Evolutionary conservation across 1,140 invertebrate genomes (phyloP).

Genomic region (Bombus pyrosoma): DNA sequence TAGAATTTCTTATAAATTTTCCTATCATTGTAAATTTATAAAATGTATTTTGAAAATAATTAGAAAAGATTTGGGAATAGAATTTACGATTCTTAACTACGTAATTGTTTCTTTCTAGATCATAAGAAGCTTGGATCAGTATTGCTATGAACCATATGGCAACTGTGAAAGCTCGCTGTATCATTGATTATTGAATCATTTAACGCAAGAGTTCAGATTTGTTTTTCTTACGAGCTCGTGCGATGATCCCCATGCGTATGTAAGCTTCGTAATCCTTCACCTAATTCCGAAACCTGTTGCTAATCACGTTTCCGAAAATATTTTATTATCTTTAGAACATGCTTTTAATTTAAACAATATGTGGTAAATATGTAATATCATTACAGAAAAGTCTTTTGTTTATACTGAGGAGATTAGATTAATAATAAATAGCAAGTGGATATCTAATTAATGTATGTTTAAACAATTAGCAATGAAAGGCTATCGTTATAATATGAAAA

Average conservation of each 20-base stretch:
- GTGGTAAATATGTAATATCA: neutral
- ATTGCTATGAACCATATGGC: neutral
- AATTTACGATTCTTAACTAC: neutral
- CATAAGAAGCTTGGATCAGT: too few relatives aligned
- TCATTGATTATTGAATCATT: slow-evolving; percentile 10
- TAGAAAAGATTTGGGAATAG: neutral
- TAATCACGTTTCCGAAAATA: neutral
- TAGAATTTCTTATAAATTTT: neutral
- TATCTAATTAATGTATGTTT: neutral
- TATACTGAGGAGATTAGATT: neutral
- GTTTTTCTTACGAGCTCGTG: neutral
- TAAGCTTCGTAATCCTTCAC: slow-evolving; percentile 12
- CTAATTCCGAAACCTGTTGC: slow-evolving; percentile 25
- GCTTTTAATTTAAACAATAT: neutral
- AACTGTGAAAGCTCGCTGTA: neutral
- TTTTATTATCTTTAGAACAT: neutral
- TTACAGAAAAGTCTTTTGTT: neutral
- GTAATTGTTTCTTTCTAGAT: neutral
- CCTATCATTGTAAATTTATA: neutral
- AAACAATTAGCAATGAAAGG: neutral
- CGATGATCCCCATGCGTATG: neutral
- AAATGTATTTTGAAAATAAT: neutral
- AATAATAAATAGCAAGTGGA: neutral
- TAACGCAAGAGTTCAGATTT: neutral
- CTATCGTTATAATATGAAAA: neutral